Conservation (phyloP, 2,888 invertebrate species). For the Protophormia terraenovae region DNA sequence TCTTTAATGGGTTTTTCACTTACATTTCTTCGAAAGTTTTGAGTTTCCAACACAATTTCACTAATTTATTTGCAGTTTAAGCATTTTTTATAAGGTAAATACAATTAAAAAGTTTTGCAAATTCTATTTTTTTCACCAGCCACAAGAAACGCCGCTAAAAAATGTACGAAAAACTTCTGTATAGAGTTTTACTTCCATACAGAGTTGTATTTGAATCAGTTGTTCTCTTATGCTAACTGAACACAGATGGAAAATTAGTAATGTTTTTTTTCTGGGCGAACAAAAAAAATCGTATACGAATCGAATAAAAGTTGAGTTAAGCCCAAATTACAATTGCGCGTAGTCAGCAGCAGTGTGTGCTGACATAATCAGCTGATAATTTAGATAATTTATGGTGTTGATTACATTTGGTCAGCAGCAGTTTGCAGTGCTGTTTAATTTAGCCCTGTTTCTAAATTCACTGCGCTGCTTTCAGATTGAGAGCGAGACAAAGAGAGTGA, state of each 20-base stretch:
- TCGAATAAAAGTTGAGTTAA: no score
- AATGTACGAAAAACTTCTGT: conserved; percentile 65
- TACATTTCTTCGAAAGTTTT: conserved; percentile 9
- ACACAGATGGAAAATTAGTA: background rate
- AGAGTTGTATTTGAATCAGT: conserved; percentile 26
- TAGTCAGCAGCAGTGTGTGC: no score
- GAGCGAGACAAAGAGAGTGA: no score
- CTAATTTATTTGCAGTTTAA: conserved; percentile 27
- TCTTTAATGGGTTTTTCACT: background rate
- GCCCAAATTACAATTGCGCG: background rate
- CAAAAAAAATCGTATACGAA: background rate
- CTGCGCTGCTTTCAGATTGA: no score
- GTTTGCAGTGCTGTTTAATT: no score
- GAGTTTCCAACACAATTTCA: background rate
- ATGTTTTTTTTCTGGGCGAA: background rate
- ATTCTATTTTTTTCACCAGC: conserved; percentile 47
- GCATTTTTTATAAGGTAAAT: conserved; percentile 28
- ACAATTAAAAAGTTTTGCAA: conserved; percentile 49
- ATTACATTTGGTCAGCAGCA: no score
- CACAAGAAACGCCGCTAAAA: conserved; percentile 71
- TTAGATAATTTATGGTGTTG: no score
- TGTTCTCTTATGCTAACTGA: background rate
- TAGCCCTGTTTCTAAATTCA: no score
- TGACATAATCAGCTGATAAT: no score
- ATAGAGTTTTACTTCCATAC: conserved; percentile 46